Percentiles rank a stretch among this genome's conserved stretches.
These are phyloP conservation scores for Leptodirus hochenwartii DNA, from an alignment of 2,888 invertebrate genomes.

Conservation along the genomic window DNA sequence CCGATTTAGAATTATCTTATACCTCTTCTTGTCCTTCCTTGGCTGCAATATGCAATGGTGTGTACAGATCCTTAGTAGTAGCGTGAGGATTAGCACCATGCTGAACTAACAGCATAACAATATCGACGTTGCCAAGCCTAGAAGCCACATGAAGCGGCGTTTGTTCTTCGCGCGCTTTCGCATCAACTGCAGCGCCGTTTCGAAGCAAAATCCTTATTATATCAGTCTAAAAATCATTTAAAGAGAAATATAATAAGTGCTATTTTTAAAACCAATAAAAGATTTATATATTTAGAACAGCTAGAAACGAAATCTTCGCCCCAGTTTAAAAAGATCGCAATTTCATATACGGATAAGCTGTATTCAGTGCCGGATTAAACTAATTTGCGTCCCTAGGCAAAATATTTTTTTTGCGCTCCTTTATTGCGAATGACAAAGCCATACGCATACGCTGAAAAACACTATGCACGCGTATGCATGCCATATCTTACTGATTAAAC, in stretches of 20 bases:
- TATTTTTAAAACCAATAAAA: slow-evolving; percentile 1
- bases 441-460: too few relatives aligned
- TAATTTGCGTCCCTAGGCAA: too few relatives aligned
- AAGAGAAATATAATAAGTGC: slow-evolving; percentile 4
- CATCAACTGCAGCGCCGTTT: slow-evolving; percentile 67
- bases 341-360: too few relatives aligned
- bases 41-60: slow-evolving; percentile 90
- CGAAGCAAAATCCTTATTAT: slow-evolving; percentile 87
- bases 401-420: too few relatives aligned
- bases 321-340: too few relatives aligned
- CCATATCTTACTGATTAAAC: too few relatives aligned
- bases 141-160: slow-evolving; percentile 95
- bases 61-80: slow-evolving; percentile 87
- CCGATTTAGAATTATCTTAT: slow-evolving; percentile 10
- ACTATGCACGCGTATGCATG: too few relatives aligned
- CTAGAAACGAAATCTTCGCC: too few relatives aligned
- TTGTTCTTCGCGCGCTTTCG: slow-evolving; percentile 69
- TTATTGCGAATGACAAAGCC: too few relatives aligned
- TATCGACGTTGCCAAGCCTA: slow-evolving; percentile 88
- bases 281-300: too few relatives aligned
- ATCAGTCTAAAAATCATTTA: slow-evolving; percentile 42
- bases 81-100: slow-evolving; percentile 84
- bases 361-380: too few relatives aligned
- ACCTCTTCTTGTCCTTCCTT: slow-evolving; percentile 88
- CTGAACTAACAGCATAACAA: slow-evolving; percentile 82